phyloP scores from a whole-genome alignment of 2,113 vertebrate genomes.

The Elephantulus edwardii region DNA sequence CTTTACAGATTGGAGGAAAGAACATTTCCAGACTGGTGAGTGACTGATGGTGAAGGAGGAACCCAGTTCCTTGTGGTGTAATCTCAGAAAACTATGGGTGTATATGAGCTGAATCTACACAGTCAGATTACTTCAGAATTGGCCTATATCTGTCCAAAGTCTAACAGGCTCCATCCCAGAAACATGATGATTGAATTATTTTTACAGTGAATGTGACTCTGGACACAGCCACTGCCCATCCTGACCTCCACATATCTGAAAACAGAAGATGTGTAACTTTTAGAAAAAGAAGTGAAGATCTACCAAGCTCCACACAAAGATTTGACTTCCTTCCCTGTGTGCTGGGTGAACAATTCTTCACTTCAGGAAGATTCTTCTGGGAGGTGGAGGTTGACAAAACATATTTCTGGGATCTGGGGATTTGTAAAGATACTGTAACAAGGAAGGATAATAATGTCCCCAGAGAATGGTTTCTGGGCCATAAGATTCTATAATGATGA shows the following conservation, averaged over 20 bases:
- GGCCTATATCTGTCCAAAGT: neutral
- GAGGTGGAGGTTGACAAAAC: neutral
- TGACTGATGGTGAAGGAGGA: neutral
- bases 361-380: neutral
- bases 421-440: neutral
- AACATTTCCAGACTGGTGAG: neutral
- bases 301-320: neutral
- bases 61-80: neutral
- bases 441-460: neutral
- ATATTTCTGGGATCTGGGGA: neutral
- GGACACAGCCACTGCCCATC: slow-evolving; percentile 43
- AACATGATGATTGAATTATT: neutral
- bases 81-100: neutral
- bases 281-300: neutral
- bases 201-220: slow-evolving; percentile 15
- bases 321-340: slow-evolving; percentile 18
- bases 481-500: neutral
- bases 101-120: neutral
- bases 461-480: slow-evolving; percentile 40
- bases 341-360: neutral
- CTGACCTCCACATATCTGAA: neutral
- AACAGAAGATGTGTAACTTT: neutral
- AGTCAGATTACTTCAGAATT: neutral
- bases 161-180: neutral
- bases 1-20: slow-evolving; percentile 33